These are phyloP conservation scores for Sitta europaea DNA, from an alignment of 2,113 vertebrate genomes.

Conservation along the genomic window DNA sequence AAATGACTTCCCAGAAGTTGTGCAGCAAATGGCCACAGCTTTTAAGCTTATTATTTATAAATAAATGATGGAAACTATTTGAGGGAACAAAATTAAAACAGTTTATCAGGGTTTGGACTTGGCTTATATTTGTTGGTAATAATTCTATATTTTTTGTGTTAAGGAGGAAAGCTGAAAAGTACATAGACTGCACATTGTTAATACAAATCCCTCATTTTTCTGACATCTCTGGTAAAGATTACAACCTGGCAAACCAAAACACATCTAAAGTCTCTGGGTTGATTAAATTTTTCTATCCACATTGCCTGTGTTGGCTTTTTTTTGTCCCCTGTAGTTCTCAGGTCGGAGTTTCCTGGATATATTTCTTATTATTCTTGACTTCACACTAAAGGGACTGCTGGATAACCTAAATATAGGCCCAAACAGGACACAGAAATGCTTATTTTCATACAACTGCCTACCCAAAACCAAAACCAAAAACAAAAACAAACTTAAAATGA, in stretches of 20 bases:
- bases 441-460: background rate
- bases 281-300: background rate
- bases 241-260: background rate
- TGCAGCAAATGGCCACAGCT: background rate
- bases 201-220: background rate
- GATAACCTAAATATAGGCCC: background rate
- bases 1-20: background rate
- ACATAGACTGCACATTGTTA: background rate
- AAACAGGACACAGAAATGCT: background rate
- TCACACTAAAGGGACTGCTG: background rate
- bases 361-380: background rate
- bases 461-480: too few species aligned
- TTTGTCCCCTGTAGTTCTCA: background rate
- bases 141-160: background rate
- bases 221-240: background rate
- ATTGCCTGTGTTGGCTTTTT: background rate
- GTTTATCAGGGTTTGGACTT: background rate
- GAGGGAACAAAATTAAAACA: background rate
- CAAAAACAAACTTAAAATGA: too few species aligned
- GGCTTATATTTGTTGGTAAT: background rate
- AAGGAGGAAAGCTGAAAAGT: background rate
- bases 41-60: background rate
- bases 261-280: background rate
- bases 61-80: background rate
- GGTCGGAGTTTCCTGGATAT: background rate